Conservation (phyloP, 2,113 vertebrate species). For the Apteryx mantelli region DNA sequence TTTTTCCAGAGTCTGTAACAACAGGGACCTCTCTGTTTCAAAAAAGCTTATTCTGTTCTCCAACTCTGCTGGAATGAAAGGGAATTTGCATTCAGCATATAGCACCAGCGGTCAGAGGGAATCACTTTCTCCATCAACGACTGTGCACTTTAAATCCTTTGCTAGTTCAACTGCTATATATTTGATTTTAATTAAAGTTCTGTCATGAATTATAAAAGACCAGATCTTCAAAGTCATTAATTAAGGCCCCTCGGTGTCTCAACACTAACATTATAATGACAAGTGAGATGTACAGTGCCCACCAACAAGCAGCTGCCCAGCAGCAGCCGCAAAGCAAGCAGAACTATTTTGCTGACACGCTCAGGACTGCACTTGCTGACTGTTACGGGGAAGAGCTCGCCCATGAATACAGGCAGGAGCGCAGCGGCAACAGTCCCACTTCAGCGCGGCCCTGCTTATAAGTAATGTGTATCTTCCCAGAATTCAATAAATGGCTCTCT, state of each 20-base stretch:
- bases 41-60: neutral
- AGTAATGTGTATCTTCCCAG: neutral
- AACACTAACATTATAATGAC: slow-evolving; percentile 25
- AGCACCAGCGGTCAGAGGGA: slow-evolving; percentile 44
- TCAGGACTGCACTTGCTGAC: neutral
- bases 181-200: slow-evolving; percentile 73
- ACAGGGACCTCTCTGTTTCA: neutral
- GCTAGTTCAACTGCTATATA: slow-evolving; percentile 50
- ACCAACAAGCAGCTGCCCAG: neutral
- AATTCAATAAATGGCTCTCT: neutral
- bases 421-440: neutral
- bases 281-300: slow-evolving; percentile 31
- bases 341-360: slow-evolving; percentile 36
- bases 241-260: slow-evolving; percentile 54
- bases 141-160: slow-evolving; percentile 61
- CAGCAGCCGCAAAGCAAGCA: slow-evolving; percentile 36
- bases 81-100: slow-evolving; percentile 51
- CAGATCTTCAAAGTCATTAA: slow-evolving; percentile 69
- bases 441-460: neutral
- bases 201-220: slow-evolving; percentile 73
- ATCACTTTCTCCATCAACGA: slow-evolving; percentile 53
- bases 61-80: neutral
- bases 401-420: neutral
- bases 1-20: neutral
- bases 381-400: neutral